Base-by-base conservation (phyloP, 2,797 vertebrate species). In the Oreochromis grahami region DNA sequence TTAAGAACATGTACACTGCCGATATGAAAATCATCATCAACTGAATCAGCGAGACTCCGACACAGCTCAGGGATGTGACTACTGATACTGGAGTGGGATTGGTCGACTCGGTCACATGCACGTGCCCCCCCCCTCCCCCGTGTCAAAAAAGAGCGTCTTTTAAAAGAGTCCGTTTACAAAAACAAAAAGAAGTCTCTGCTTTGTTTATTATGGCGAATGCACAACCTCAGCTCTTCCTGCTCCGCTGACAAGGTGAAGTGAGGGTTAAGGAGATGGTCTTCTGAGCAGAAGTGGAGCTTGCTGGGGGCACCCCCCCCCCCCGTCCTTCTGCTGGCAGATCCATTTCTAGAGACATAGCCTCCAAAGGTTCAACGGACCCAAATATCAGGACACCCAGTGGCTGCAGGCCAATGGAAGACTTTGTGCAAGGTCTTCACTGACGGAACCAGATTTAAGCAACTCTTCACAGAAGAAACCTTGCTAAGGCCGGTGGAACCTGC, bases 401-500 rank as follows among this genome's bases (percentile, higher is more conserved):
- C 92, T 88, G 92, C 87, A 80, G 88, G 92, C 89, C 77, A 83
- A 88, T 89, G 91, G 94, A 96, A 94, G 94, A 96, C 94, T 94
- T 94, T 84, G 87, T 85, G 92, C 91, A 93, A 96, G 94, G 95
- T 94, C 95, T 94, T 93, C 93, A 78, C 93, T 84, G 94, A 95
- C 91, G 88, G 85, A 90, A 95, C 93, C 95, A 92, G 89, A 91
- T 78, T 90, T 92, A 91, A 95, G 95, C 96, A 96, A 96, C 97
- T 99, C 98, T 99, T 99, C 98, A 98, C 97, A 97, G 98, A 98
- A 98, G 98, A 98, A 98, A 98, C 97, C 96, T 95, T 95, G 96
- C 97, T 99, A 99, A 92, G 98, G 98, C 95, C 98, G 98, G 95
- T 99, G 98, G 95, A 99, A 99, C 97, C 98, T 99, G 93, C 45